A percentile compares a stretch with the other conserved stretches of the same genome.
Evolutionary conservation across 2,797 vertebrate species (phyloP).

Genomic region (Lepilemur septentrionalis): DNA sequence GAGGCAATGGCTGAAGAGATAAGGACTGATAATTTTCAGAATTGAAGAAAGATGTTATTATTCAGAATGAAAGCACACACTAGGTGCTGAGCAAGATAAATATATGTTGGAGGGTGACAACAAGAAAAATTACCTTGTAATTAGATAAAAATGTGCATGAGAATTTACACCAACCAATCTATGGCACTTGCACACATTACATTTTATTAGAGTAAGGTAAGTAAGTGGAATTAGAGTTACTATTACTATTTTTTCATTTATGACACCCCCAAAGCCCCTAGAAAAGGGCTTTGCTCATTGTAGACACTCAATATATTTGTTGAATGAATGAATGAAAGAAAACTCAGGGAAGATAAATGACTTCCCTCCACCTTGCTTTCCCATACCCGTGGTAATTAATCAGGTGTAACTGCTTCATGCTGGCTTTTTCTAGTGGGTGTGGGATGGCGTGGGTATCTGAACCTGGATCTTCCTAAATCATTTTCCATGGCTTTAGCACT

Average conservation of each 20-base stretch:
- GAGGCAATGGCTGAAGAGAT: neutral
- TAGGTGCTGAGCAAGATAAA: neutral
- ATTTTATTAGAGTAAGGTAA: neutral
- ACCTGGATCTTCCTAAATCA: neutral
- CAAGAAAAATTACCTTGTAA: neutral
- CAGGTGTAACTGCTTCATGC: neutral
- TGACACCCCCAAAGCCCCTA: neutral
- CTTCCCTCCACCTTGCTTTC: neutral
- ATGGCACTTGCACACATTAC: neutral
- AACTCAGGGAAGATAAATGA: neutral
- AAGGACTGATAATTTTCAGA: neutral
- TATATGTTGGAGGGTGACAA: neutral
- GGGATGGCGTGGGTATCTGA: neutral
- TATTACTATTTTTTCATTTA: neutral
- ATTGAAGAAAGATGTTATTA: neutral
- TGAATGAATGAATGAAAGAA: slow-evolving; percentile 17
- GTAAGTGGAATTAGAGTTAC: neutral
- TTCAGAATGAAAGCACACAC: neutral
- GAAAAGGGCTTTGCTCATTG: neutral
- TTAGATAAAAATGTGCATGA: neutral
- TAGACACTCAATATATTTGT: neutral
- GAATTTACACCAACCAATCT: neutral
- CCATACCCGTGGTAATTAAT: neutral
- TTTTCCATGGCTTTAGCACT: neutral
- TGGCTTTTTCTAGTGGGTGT: neutral